Evolutionary conservation across 2,113 vertebrate genomes (phyloP).

Genomic region (Pteronura brasiliensis): DNA sequence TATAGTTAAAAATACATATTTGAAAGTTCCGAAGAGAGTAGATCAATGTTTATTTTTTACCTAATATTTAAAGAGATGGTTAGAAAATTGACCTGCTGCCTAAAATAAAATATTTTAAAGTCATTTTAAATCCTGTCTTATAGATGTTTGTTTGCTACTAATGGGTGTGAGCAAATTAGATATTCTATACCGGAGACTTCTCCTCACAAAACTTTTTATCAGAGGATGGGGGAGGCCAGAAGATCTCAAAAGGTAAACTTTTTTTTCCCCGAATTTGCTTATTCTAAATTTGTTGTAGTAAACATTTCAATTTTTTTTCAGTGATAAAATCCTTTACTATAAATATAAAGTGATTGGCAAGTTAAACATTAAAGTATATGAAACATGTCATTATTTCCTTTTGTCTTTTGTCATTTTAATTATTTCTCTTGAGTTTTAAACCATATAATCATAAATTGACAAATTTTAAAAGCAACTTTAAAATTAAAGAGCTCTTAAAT

Average conservation of each 20-base stretch:
- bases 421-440: conserved; percentile 18
- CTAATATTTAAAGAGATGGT: background rate
- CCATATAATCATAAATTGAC: background rate
- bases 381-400: conserved; percentile 2
- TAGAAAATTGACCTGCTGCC: background rate
- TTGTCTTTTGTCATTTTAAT: background rate
- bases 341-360: background rate
- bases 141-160: conserved; percentile 84
- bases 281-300: conserved; percentile 13
- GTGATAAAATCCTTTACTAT: background rate
- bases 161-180: conserved; percentile 98
- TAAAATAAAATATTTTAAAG: conserved; percentile 38
- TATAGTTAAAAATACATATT: background rate
- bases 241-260: conserved; percentile 92
- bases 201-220: conserved; percentile 98
- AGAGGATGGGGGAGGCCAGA: conserved; percentile 98
- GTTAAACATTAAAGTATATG: conserved; percentile 7
- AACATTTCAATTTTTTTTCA: background rate
- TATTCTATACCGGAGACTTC: conserved; percentile 94
- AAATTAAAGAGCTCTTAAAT: background rate
- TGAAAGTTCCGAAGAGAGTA: background rate
- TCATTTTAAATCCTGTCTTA: conserved; percentile 52
- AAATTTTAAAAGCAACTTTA: background rate
- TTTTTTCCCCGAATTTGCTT: background rate
- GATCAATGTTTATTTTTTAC: background rate